Evolutionary conservation across 2,797 vertebrate species (phyloP).

Genomic region (Enteromius radiatus): DNA sequence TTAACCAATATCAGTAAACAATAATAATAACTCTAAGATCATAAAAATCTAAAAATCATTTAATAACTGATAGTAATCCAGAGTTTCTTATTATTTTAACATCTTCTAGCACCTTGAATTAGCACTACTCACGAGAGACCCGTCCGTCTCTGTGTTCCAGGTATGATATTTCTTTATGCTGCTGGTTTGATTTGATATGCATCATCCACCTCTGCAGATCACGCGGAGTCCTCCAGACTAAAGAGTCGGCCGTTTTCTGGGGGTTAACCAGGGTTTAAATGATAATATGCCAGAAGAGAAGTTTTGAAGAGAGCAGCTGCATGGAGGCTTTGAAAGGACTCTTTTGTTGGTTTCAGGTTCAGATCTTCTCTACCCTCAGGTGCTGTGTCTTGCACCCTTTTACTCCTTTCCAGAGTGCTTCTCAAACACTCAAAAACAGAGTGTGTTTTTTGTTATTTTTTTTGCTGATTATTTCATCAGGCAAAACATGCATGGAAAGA

Average conservation of each 20-base stretch:
- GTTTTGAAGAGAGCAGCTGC: slow-evolving; percentile 61
- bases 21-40: background rate
- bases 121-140: background rate
- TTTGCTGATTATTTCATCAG: background rate
- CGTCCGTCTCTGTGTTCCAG: background rate
- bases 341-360: slow-evolving; percentile 71
- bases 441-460: background rate
- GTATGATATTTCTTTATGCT: slow-evolving; percentile 4
- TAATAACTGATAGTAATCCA: background rate
- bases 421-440: no score
- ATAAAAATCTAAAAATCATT: background rate
- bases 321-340: slow-evolving; percentile 66
- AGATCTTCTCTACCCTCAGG: slow-evolving; percentile 69
- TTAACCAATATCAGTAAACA: background rate
- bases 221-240: slow-evolving; percentile 56
- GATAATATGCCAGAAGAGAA: slow-evolving; percentile 42
- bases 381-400: slow-evolving; percentile 52
- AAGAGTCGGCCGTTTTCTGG: slow-evolving; percentile 63
- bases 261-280: slow-evolving; percentile 69
- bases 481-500: background rate
- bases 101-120: background rate
- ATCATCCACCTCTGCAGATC: slow-evolving; percentile 60
- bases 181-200: slow-evolving; percentile 59
- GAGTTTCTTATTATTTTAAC: background rate
- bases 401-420: background rate